Evolutionary conservation across 2,888 invertebrate species (phyloP).

Genomic region (Apamea anceps): DNA sequence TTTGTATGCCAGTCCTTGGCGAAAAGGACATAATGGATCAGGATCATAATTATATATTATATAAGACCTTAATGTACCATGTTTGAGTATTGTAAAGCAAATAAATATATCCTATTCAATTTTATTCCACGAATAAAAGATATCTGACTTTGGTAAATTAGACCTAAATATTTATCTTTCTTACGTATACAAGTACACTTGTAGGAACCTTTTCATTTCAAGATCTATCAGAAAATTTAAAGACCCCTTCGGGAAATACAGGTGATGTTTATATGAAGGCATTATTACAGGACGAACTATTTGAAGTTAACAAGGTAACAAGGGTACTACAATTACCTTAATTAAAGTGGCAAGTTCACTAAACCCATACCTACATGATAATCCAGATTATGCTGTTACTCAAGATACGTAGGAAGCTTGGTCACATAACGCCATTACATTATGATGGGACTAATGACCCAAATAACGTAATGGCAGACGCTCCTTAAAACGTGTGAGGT

Average conservation of each 20-base stretch:
- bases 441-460: conserved; percentile 24
- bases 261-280: background rate
- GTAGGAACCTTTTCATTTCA: background rate
- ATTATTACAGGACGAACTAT: background rate
- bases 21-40: no score
- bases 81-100: no score
- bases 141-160: background rate
- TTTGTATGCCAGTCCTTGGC: no score
- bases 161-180: background rate
- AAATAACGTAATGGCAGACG: conserved; percentile 15
- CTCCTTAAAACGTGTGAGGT: conserved; percentile 28
- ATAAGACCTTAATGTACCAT: no score
- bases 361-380: conserved; percentile 2
- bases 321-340: background rate
- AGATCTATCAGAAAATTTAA: background rate
- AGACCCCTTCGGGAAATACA: background rate
- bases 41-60: no score
- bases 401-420: background rate
- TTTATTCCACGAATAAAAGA: background rate
- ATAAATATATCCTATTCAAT: background rate
- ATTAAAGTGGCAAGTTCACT: conserved; percentile 23
- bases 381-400: conserved; percentile 8
- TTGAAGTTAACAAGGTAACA: background rate
- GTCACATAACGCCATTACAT: conserved; percentile 6
- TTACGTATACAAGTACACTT: background rate